phyloP scores from a whole-genome alignment of 2,888 invertebrate species.

The Chalcosyrphus nemorum region DNA sequence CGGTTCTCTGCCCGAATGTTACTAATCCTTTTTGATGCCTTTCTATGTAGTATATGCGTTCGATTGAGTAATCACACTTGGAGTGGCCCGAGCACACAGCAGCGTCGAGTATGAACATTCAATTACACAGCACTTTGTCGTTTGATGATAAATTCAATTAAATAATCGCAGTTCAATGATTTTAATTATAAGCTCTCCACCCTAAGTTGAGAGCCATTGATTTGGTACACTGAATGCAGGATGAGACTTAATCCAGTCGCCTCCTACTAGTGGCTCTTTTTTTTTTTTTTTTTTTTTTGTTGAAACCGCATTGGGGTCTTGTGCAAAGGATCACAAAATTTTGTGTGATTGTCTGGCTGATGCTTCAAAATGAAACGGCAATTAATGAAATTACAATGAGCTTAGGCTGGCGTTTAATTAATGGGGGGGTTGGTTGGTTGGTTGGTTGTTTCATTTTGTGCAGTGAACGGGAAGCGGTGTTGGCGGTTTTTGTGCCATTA shows the following conservation, averaged over 20 bases:
- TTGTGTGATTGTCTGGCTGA: constrained; percentile 28
- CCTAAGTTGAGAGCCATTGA: constrained; percentile 55
- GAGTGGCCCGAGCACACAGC: constrained; percentile 19
- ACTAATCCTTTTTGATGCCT: constrained; percentile 52
- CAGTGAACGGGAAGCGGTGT: constrained; percentile 15
- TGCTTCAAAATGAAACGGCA: constrained; percentile 63
- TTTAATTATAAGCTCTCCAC: constrained; percentile 73
- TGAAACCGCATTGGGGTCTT: constrained; percentile 10
- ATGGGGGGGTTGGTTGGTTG: constrained; percentile 14
- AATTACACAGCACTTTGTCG: constrained; percentile 64
- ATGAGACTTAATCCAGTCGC: constrained; percentile 42
- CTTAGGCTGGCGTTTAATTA: constrained; percentile 68
- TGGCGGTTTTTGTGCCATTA: constrained; percentile 47
- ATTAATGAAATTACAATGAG: constrained; percentile 71
- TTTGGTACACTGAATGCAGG: constrained; percentile 32
- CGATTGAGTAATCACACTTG: constrained; percentile 70
- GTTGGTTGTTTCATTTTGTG: constrained; percentile 28
- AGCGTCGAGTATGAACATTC: constrained; percentile 53
- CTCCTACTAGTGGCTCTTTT: neutral
- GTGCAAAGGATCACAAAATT: constrained; percentile 42
- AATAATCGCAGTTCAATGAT: constrained; percentile 74
- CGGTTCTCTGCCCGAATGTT: constrained; percentile 10
- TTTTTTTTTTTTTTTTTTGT: constrained; percentile 20
- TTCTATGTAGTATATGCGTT: constrained; percentile 52
- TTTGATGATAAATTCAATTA: constrained; percentile 73